Conservation (phyloP, 2,797 vertebrate genomes). For the Eulemur mongoz region DNA sequence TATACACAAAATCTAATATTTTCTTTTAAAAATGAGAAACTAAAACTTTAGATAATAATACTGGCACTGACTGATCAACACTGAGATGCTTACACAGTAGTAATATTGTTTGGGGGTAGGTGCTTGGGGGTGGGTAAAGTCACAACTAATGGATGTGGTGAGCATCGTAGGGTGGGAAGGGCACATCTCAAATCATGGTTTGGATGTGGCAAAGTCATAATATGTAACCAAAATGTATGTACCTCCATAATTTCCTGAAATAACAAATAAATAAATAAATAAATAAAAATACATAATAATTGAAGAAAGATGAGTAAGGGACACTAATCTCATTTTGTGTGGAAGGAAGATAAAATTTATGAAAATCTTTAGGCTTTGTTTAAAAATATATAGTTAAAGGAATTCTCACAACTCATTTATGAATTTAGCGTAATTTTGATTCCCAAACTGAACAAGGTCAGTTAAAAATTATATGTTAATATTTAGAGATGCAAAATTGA, state of each 20-base stretch:
- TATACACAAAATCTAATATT: background rate
- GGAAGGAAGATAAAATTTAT: background rate
- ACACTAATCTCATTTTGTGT: background rate
- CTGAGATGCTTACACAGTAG: too few relatives aligned
- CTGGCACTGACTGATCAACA: too few relatives aligned
- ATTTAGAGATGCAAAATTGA: background rate
- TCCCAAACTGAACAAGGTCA: background rate
- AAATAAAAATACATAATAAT: background rate
- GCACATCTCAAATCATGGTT: too few relatives aligned
- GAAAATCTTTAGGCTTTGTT: background rate
- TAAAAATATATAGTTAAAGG: background rate
- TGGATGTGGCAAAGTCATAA: too few relatives aligned
- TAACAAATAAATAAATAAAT: too few relatives aligned
- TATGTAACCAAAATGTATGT: too few relatives aligned
- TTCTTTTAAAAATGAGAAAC: background rate
- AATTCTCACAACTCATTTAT: background rate
- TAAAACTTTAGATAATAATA: background rate
- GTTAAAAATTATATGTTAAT: background rate
- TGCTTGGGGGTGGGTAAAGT: too few relatives aligned
- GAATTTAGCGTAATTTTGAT: background rate
- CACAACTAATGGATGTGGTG: too few relatives aligned
- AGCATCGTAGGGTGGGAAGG: too few relatives aligned
- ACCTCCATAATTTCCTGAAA: too few relatives aligned
- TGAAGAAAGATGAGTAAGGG: background rate
- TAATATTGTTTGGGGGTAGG: too few relatives aligned